Conservation (phyloP, 2,113 vertebrate species). For the Mesembrinibis cayennensis region DNA sequence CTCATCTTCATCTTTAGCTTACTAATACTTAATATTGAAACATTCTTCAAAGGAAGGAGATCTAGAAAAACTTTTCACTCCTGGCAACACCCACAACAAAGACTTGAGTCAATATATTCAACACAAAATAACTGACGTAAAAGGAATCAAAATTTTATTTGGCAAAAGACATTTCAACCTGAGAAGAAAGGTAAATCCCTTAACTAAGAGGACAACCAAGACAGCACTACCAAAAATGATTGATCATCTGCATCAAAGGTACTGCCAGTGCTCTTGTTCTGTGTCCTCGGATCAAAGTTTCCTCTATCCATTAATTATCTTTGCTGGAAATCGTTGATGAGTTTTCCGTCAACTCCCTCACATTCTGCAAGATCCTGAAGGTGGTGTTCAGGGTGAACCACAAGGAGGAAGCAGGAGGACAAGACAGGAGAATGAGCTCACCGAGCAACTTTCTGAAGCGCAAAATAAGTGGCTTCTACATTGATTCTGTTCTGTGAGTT, state of each 20-base stretch:
- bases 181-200: slow-evolving; percentile 30
- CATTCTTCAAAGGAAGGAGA: not conserved
- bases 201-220: not conserved
- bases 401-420: not conserved
- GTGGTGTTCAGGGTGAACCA: not conserved
- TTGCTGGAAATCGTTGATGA: not conserved
- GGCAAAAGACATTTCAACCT: not conserved
- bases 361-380: not conserved
- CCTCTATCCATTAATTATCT: not conserved
- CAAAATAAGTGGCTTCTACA: not conserved
- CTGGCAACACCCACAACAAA: not conserved
- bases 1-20: slow-evolving; percentile 19
- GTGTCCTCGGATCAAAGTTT: not conserved
- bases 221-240: not conserved
- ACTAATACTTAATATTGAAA: not conserved
- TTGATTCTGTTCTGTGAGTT: not conserved
- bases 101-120: not conserved
- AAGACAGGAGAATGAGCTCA: not conserved
- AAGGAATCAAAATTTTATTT: not conserved
- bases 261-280: not conserved
- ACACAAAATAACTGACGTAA: not conserved
- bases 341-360: not conserved
- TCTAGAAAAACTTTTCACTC: not conserved
- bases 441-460: not conserved
- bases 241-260: not conserved